Base-by-base conservation (phyloP, 2,113 vertebrate species). In the Pagrus major region DNA sequence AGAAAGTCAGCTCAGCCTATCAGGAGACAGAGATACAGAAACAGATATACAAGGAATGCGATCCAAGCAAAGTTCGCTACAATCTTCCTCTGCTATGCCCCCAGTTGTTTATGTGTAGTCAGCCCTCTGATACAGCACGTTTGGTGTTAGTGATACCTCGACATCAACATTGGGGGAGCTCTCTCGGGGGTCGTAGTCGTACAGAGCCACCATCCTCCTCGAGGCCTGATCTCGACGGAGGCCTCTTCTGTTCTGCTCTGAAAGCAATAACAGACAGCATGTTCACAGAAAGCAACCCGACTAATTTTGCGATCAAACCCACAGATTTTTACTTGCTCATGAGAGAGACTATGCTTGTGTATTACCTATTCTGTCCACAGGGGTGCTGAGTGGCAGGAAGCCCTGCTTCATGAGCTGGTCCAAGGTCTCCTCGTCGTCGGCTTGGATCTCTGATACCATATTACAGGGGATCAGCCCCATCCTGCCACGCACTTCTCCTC, bases 391-490 rank as follows among this genome's bases (percentile, higher is more conserved):
- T 0, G 98, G 97, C 52, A 99, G 96, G 85, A 98, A 99, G 51
- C 98, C 98, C 86, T 98, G 98, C 55, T 97, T 97, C 4, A 99
- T 94, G 14, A 99, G 96, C 90, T 98, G 96, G 25, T 97, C 97
- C 96, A 97, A 95, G 86, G 97, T 96, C 85, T 98, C 97, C 33
- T 98, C 96, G 3, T 99, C 98, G 8, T 98, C 97, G 0, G 97
- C 96, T 60, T 97, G 96, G 64, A 99, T 98, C 90, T 99, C 98
- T 0, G 98, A 99, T 81, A 99, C 97, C 98, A 99, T 99, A 78
- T 99, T 99, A 54, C 98, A 99, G 0, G 98, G 98, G 29, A 99
- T 97, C 78, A 98, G 96, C 67, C 98, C 98, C 16, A 95, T 91
- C 71, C 97, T 94, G 5, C 96, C 92, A 5, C 96, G 96, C 31